Percentiles rank a stretch among this genome's conserved stretches.
These are phyloP conservation scores for Crotalus viridis DNA, from an alignment of 2,113 vertebrate species.

Conservation along the genomic window DNA sequence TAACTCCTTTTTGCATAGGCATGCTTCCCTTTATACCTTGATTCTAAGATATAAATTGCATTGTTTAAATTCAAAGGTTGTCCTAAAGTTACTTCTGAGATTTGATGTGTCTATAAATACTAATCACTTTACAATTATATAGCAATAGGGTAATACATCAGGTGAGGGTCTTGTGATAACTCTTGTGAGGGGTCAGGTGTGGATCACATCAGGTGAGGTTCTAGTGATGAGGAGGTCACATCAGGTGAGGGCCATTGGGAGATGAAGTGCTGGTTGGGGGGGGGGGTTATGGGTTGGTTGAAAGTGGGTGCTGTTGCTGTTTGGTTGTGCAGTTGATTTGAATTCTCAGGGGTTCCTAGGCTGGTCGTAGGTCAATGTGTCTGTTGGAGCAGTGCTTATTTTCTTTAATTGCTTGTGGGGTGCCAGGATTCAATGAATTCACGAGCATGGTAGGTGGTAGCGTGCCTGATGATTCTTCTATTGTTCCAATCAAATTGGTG, in stretches of 20 bases:
- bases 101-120: not conserved
- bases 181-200: not conserved
- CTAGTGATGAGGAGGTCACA: not conserved
- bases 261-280: not conserved
- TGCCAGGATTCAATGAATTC: too few species aligned
- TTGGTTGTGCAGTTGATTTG: not conserved
- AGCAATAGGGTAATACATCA: not conserved
- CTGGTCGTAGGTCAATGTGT: too few species aligned
- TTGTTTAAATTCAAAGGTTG: slow-evolving; percentile 17
- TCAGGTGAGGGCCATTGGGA: not conserved
- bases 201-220: not conserved
- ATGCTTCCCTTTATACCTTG: not conserved
- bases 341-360: too few species aligned
- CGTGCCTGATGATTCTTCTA: too few species aligned
- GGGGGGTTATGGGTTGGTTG: not conserved
- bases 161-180: not conserved
- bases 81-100: not conserved
- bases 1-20: slow-evolving; percentile 2
- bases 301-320: not conserved
- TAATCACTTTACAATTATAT: not conserved
- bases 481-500: too few species aligned
- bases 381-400: too few species aligned
- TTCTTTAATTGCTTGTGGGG: too few species aligned
- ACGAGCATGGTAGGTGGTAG: too few species aligned
- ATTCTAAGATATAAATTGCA: not conserved